These are phyloP conservation scores for Drosophila rubida DNA, from an alignment of 2,888 invertebrate species.

Conservation along the genomic window DNA sequence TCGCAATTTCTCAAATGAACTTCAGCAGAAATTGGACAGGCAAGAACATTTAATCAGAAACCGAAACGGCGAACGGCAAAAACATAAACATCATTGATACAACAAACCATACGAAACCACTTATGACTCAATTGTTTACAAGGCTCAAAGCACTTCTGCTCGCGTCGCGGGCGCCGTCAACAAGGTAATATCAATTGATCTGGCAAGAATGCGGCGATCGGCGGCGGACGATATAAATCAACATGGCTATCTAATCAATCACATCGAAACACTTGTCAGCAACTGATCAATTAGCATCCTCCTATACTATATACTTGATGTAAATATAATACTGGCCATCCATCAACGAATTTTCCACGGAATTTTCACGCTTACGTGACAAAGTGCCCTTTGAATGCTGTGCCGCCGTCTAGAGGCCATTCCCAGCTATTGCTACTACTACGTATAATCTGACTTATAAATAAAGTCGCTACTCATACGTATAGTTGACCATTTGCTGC, in stretches of 20 bases:
- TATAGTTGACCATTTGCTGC: conserved; percentile 30
- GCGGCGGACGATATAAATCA: conserved; percentile 2
- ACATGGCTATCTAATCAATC: neutral
- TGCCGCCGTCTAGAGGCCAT: conserved; percentile 13
- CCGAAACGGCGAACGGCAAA: conserved; percentile 6
- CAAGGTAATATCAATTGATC: neutral
- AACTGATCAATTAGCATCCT: conserved; percentile 11
- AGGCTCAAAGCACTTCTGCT: neutral
- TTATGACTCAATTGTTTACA: conserved; percentile 25
- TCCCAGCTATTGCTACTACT: neutral
- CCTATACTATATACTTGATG: neutral
- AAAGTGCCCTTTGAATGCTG: conserved; percentile 41
- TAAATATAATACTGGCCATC: conserved; percentile 5
- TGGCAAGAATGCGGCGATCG: neutral
- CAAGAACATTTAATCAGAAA: conserved; percentile 55
- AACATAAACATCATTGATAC: conserved; percentile 20
- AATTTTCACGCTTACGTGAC: conserved; percentile 36
- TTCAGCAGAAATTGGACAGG: conserved; percentile 33
- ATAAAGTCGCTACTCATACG: conserved; percentile 14
- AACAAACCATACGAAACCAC: neutral
- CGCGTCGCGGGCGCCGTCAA: no score
- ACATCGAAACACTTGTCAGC: conserved; percentile 2
- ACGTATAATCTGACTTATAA: conserved; percentile 6
- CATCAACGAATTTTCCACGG: conserved; percentile 14
- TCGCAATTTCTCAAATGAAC: conserved; percentile 46